Conservation (phyloP, 2,888 invertebrate genomes). For the Heliconius ethilla region DNA sequence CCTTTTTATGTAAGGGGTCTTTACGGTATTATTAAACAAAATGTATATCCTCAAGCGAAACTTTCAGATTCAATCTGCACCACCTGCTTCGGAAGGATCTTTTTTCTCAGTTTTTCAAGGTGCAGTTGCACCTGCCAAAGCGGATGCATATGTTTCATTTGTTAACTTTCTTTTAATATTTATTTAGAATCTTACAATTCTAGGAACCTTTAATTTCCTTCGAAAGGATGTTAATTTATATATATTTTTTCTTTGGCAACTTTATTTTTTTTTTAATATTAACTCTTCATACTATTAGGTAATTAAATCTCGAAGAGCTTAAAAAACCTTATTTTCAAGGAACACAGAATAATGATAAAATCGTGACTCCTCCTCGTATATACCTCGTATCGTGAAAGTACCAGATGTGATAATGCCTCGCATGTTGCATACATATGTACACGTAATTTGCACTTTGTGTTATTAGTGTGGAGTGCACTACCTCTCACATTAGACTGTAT, state of each 20-base stretch:
- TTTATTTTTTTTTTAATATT: not conserved
- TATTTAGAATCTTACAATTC: slow-evolving; percentile 19
- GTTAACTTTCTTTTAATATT: not conserved
- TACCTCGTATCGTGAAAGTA: slow-evolving; percentile 42
- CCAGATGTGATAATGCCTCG: slow-evolving; percentile 38
- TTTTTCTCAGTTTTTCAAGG: slow-evolving; percentile 45
- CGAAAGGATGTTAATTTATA: not conserved
- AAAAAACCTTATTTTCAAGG: slow-evolving; percentile 35
- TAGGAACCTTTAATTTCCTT: slow-evolving; percentile 26
- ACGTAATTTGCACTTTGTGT: slow-evolving; percentile 22
- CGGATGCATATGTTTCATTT: slow-evolving; percentile 41
- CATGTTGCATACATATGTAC: slow-evolving; percentile 29
- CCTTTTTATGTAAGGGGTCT: not conserved
- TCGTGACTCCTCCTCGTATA: slow-evolving; percentile 44
- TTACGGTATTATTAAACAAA: not conserved
- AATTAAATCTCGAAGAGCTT: not conserved
- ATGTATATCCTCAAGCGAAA: slow-evolving; percentile 13
- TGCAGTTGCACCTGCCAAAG: slow-evolving; percentile 43
- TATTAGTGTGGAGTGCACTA: not conserved
- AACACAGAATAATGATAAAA: slow-evolving; percentile 38
- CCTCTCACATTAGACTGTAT: not conserved
- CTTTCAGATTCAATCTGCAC: slow-evolving; percentile 35
- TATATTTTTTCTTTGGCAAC: not conserved
- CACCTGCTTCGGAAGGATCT: slow-evolving; percentile 47
- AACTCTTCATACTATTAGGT: not conserved